Evolutionary conservation across 2,888 invertebrate genomes (phyloP).

Genomic region (Rotaria magnacalcarata): DNA sequence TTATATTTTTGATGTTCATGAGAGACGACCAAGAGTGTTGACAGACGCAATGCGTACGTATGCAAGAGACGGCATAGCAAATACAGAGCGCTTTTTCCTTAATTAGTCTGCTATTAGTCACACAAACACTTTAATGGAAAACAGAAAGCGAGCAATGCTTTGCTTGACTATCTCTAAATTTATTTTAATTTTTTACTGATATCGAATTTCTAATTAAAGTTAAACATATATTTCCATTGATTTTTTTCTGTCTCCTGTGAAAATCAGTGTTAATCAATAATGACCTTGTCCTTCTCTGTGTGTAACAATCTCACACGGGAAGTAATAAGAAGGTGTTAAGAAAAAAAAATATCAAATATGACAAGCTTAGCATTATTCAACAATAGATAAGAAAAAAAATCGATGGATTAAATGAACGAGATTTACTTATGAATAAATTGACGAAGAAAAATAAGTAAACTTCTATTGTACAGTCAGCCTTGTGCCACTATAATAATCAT

Average conservation of each 20-base stretch:
- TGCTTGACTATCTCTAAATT: background rate
- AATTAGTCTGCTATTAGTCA: background rate
- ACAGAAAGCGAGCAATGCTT: background rate
- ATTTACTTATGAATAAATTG: background rate
- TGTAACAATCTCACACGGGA: background rate
- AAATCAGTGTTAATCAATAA: background rate
- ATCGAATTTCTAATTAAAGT: too few relatives aligned
- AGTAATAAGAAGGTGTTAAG: background rate
- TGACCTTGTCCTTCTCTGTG: background rate
- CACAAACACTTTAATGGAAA: background rate
- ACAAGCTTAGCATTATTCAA: constrained; percentile 3
- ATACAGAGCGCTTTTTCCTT: background rate
- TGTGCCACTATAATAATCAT: background rate
- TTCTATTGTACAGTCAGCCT: too few relatives aligned
- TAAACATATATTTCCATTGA: too few relatives aligned
- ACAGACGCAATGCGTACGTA: constrained; percentile 18
- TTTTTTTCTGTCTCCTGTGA: too few relatives aligned
- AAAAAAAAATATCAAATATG: background rate
- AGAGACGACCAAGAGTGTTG: background rate
- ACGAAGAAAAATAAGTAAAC: too few relatives aligned
- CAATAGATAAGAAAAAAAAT: background rate
- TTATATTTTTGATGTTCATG: constrained; percentile 7
- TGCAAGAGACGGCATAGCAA: background rate
- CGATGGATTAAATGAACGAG: background rate
- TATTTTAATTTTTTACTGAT: too few relatives aligned